A percentile compares a stretch with the other conserved stretches of the same genome.
Evolutionary conservation across 2,113 vertebrate species (phyloP).

Genomic region (Stegostoma tigrinum): DNA sequence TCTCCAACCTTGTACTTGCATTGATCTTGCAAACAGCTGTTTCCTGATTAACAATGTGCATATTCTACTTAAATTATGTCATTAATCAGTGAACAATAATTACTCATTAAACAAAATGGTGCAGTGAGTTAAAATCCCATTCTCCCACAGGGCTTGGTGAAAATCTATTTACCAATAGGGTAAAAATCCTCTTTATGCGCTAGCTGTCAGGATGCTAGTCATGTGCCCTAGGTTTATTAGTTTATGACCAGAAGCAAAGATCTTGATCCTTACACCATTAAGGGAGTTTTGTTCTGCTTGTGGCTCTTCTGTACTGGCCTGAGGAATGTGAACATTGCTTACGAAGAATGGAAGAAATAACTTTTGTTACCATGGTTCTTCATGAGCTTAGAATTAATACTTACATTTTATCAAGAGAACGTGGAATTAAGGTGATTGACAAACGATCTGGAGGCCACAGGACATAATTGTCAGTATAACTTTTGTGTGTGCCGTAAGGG

Average conservation of each 20-base stretch:
- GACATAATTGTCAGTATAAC: background rate
- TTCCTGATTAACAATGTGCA: background rate
- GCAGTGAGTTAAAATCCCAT: background rate
- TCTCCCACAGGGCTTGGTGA: background rate
- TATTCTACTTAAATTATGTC: background rate
- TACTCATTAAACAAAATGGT: background rate
- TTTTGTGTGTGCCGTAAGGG: background rate
- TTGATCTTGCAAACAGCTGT: background rate
- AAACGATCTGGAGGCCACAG: background rate
- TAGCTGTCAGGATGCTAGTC: background rate
- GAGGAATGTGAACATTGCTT: background rate
- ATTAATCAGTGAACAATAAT: constrained; percentile 16
- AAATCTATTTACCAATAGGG: background rate
- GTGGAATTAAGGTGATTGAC: background rate
- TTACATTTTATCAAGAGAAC: background rate
- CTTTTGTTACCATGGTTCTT: background rate
- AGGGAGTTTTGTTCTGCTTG: background rate
- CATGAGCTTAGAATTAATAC: background rate
- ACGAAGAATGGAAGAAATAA: background rate
- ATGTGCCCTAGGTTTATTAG: background rate
- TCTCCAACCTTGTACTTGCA: background rate
- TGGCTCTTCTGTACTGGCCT: background rate
- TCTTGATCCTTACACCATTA: background rate
- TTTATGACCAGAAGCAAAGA: background rate
- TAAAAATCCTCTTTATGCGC: background rate